phyloP scores from a whole-genome alignment of 35 echinoderm and acorn worm genomes.

The Hemicentrotus pulcherrimus region DNA sequence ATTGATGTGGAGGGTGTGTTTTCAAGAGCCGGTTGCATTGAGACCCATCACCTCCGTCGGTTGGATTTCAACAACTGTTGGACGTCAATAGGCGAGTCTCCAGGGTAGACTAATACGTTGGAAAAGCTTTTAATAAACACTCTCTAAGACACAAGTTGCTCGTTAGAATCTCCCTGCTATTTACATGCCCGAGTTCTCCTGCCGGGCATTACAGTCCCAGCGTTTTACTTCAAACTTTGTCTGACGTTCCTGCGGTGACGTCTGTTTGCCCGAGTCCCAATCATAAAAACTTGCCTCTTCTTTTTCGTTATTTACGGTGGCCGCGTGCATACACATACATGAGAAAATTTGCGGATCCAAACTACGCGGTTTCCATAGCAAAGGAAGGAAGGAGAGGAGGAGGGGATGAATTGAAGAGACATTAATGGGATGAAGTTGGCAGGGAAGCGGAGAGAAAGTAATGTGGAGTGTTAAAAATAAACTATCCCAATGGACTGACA shows the following conservation, averaged over 20 bases:
- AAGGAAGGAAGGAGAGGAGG: not conserved
- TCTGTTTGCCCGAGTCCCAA: conserved; percentile 18
- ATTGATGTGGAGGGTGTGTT: not conserved
- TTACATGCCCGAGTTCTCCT: conserved; percentile 28
- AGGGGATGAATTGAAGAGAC: not conserved
- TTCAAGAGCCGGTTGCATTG: not conserved
- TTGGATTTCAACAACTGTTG: not conserved
- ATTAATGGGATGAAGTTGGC: not conserved
- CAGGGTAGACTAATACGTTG: not conserved
- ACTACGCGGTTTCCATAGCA: not conserved
- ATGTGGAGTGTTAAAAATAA: conserved; percentile 2
- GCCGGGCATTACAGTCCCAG: not conserved
- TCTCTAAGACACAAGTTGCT: conserved; percentile 43
- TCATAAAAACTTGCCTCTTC: not conserved
- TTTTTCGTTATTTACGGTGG: not conserved
- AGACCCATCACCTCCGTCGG: not conserved
- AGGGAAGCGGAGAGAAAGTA: not conserved
- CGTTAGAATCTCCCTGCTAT: conserved; percentile 26
- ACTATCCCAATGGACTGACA: conserved; percentile 8
- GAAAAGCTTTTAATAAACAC: conserved; percentile 31
- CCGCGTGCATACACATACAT: not conserved
- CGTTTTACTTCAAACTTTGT: conserved; percentile 16
- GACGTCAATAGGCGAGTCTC: not conserved
- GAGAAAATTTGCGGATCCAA: not conserved
- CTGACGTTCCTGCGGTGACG: conserved; percentile 26